Base-by-base conservation (phyloP, 2,113 vertebrate genomes). In the Brienomyrus brachyistius region DNA sequence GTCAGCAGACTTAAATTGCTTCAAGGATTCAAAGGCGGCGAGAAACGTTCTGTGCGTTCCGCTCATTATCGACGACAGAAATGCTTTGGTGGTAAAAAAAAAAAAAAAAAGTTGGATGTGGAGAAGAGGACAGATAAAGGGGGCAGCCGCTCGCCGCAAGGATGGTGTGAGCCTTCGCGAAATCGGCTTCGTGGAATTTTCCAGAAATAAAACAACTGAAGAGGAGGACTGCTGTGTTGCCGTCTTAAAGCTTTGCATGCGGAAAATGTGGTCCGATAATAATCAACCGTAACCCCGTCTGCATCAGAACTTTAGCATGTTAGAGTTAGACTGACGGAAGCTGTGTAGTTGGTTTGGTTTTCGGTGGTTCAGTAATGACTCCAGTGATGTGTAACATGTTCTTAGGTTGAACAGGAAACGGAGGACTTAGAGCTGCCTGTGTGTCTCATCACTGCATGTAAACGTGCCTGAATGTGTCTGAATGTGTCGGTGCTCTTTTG, bases 1-100 rank as follows among this genome's bases (percentile, higher is more conserved):
- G 83, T 89, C 86, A n/a, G 89, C 48, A 40, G 35, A 48, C 50
- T 89, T 23, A 90, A 88, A 91, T 89, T 62, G 50, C 88, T 86
- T 89, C 7, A 23, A 45, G 89, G 82, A 92, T 59, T 62, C 45
- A 47, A 54, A 21, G 27, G 52, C 51, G 86, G 74, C 31, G 82
- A 40, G 59, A 52, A 77, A 86, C 86, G 59, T 51, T 59, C 86
- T 6, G 48, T 88, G 90, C 43, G 54, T 77, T 80, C 83, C 1
- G 10, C 66, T 90, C 52, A 85, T 90, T 35, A 43, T 50, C 80
- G 56, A 13, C 40, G 54, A 9, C 19, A 21, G 87, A 90, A 90
- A 89, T 43, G 27, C 48, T 59, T 84, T 90, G 15, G 8, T 70
- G 23, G 86, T 74, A 10, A 62, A 66, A 70, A 70, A 66, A 66